Evolutionary conservation across 2,888 invertebrate genomes (phyloP).

Genomic region (Pantelozetes paolii): DNA sequence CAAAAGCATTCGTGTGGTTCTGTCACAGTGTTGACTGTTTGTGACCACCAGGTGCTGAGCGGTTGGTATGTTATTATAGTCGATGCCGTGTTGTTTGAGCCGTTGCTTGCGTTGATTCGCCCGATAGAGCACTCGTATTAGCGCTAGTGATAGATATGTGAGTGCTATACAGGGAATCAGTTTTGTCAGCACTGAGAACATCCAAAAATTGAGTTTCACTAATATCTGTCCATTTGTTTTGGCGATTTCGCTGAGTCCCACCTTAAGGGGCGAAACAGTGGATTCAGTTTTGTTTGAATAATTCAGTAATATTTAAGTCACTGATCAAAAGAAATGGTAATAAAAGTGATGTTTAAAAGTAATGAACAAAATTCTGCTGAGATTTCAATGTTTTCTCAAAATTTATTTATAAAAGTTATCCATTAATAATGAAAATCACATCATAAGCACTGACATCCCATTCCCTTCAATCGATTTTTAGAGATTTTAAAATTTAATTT

Average conservation of each 20-base stretch:
- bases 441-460: too few species aligned
- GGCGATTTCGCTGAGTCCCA: constrained; percentile 64
- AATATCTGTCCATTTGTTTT: constrained; percentile 57
- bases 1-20: constrained; percentile 82
- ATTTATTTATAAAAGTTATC: too few species aligned
- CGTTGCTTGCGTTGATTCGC: constrained; percentile 40
- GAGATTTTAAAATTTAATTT: too few species aligned
- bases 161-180: constrained; percentile 81
- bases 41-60: background rate
- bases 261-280: too few species aligned
- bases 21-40: constrained; percentile 56
- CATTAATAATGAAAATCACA: too few species aligned
- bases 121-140: constrained; percentile 48
- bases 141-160: constrained; percentile 60
- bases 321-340: too few species aligned
- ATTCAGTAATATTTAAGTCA: too few species aligned
- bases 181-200: constrained; percentile 88
- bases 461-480: too few species aligned
- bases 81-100: constrained; percentile 24
- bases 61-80: background rate
- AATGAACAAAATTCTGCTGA: too few species aligned
- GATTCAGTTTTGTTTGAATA: too few species aligned
- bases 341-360: too few species aligned
- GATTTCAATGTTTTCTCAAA: too few species aligned
- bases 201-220: constrained; percentile 70